These are phyloP conservation scores for Fratercula arctica DNA, from an alignment of 2,797 vertebrate genomes.

Conservation along the genomic window DNA sequence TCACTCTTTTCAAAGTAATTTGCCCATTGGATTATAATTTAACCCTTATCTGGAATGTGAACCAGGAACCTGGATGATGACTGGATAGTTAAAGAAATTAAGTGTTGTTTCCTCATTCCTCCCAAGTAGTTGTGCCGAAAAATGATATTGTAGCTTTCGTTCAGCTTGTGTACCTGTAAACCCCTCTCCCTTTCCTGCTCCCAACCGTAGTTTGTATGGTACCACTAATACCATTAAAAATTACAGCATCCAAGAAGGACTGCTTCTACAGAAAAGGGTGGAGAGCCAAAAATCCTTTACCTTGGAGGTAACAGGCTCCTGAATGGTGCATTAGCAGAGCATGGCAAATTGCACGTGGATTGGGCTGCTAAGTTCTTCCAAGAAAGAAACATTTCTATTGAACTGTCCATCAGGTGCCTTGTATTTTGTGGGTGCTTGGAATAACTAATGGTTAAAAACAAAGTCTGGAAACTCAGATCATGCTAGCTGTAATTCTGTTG, in stretches of 20 bases:
- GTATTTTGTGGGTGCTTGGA: neutral
- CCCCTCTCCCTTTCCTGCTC: neutral
- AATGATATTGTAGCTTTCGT: neutral
- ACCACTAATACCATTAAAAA: neutral
- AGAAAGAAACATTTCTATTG: neutral
- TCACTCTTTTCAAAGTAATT: neutral
- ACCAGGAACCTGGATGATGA: neutral
- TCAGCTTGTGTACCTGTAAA: neutral
- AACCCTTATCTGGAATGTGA: constrained; percentile 16
- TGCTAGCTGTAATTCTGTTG: neutral
- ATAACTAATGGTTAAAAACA: neutral
- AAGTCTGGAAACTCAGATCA: neutral
- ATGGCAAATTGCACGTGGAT: neutral
- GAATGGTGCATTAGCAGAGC: neutral
- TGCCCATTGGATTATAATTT: constrained; percentile 13
- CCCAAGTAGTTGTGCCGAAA: neutral
- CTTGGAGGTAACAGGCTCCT: neutral
- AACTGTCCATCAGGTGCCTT: neutral
- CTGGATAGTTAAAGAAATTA: neutral
- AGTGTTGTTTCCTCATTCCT: constrained; percentile 50
- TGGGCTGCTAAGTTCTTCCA: neutral
- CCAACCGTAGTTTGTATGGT: neutral
- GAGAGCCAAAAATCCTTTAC: neutral
- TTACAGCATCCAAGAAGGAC: neutral
- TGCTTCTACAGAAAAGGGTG: neutral